Evolutionary conservation across 2,888 invertebrate species (phyloP).

Genomic region (Carpatolechia fugitivella): DNA sequence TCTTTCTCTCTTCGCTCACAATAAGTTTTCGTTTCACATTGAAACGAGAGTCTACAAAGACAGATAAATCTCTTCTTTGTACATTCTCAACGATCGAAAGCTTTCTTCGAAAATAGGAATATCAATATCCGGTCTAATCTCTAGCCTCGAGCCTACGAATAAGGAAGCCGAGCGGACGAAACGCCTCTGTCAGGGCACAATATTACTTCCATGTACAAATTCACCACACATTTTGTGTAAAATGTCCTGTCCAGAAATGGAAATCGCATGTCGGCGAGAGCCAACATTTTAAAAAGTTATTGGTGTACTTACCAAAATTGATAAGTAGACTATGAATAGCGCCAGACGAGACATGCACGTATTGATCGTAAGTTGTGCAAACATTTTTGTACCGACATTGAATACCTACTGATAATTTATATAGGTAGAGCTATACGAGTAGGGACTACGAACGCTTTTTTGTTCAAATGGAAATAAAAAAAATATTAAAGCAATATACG

Average conservation of each 20-base stretch:
- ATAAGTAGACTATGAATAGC: neutral
- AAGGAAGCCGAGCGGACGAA: neutral
- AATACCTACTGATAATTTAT: neutral
- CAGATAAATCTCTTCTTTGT: conserved; percentile 11
- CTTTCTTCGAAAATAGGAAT: conserved; percentile 17
- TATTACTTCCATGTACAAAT: neutral
- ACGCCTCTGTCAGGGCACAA: neutral
- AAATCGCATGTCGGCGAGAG: neutral
- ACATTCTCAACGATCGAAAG: conserved; percentile 9
- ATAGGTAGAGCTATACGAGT: neutral
- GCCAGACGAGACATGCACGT: neutral
- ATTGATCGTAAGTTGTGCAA: conserved; percentile 3
- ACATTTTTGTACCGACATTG: neutral
- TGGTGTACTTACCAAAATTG: neutral
- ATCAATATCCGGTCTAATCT: conserved; percentile 24
- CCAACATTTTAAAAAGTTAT: neutral
- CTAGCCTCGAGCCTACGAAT: conserved; percentile 16
- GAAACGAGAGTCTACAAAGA: neutral
- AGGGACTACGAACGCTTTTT: neutral
- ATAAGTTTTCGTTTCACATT: conserved; percentile 7
- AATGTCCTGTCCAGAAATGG: neutral
- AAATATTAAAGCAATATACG: conserved; percentile 26
- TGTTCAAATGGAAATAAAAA: neutral
- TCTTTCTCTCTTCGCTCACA: conserved; percentile 14
- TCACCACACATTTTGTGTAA: neutral